Evolutionary conservation across 2,113 vertebrate species (phyloP).

Genomic region (Melanerpes formicivorus): DNA sequence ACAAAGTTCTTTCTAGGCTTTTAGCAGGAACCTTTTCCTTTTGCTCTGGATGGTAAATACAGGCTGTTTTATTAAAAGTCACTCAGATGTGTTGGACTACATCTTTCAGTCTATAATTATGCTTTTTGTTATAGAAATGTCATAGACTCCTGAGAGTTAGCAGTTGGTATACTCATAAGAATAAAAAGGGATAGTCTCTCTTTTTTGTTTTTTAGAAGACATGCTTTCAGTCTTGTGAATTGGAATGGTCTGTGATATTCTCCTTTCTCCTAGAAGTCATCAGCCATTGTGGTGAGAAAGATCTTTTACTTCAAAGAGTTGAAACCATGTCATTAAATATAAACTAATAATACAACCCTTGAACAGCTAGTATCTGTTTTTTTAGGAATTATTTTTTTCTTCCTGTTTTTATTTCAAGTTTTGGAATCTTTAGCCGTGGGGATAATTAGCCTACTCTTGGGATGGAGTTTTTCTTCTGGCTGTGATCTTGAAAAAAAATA

Average conservation of each 20-base stretch:
- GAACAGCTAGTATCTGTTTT: conserved; percentile 14
- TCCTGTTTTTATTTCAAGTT: conserved; percentile 33
- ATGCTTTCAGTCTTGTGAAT: conserved; percentile 44
- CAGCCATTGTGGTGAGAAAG: conserved; percentile 55
- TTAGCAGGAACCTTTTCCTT: background rate
- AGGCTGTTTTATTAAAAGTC: background rate
- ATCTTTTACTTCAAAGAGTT: conserved; percentile 61
- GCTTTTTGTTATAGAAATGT: conserved; percentile 30
- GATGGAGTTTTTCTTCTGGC: conserved; percentile 8
- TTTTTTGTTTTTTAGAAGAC: background rate
- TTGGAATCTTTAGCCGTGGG: conserved; percentile 36
- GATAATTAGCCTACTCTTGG: conserved; percentile 44
- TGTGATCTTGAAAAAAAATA: conserved; percentile 23
- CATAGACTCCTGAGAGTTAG: too few species aligned
- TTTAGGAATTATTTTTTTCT: background rate
- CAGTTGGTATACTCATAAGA: too few species aligned
- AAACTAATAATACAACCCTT: conserved; percentile 31
- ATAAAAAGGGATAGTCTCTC: background rate
- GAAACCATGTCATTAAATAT: conserved; percentile 54
- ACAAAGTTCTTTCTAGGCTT: conserved; percentile 6
- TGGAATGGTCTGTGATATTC: conserved; percentile 38
- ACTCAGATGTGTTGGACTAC: background rate
- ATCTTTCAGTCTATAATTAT: conserved; percentile 28
- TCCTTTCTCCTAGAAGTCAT: conserved; percentile 1
- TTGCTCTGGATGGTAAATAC: background rate